These are phyloP conservation scores for Clarias batrachus DNA, from an alignment of 2,113 vertebrate genomes.

Conservation along the genomic window DNA sequence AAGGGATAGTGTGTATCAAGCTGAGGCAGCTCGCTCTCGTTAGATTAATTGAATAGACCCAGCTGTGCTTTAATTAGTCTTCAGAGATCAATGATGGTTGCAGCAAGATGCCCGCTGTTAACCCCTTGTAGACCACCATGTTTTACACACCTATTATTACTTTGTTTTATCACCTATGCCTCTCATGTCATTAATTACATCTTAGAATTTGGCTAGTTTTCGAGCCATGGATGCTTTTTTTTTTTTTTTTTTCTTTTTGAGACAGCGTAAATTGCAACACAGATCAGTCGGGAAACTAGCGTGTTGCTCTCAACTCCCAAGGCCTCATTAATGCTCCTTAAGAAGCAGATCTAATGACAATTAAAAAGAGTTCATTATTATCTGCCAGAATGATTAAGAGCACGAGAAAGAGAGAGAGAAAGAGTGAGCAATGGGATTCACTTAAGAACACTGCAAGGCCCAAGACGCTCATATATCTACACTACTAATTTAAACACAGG, in stretches of 20 bases:
- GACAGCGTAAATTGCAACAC: slow-evolving; percentile 13
- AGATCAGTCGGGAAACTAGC: slow-evolving; percentile 13
- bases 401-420: slow-evolving; percentile 36
- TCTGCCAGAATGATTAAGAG: slow-evolving; percentile 58
- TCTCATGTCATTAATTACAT: neutral
- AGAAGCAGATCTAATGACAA: slow-evolving; percentile 54
- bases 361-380: slow-evolving; percentile 62
- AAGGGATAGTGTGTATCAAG: slow-evolving; percentile 51
- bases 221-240: neutral
- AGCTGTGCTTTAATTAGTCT: slow-evolving; percentile 74
- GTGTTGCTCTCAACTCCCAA: slow-evolving; percentile 33
- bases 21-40: slow-evolving; percentile 59
- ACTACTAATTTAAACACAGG: slow-evolving; percentile 36
- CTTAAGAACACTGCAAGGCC: slow-evolving; percentile 46
- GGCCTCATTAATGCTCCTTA: slow-evolving; percentile 49
- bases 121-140: slow-evolving; percentile 50
- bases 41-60: slow-evolving; percentile 72
- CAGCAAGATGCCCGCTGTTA: slow-evolving; percentile 57
- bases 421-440: slow-evolving; percentile 44
- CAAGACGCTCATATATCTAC: slow-evolving; percentile 40
- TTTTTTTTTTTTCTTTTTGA: too few relatives aligned
- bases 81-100: slow-evolving; percentile 70
- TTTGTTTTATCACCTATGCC: neutral
- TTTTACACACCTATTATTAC: slow-evolving; percentile 25
- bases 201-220: slow-evolving; percentile 11